These are phyloP conservation scores for Melanchra persicariae DNA, from an alignment of 2,888 invertebrate genomes.

Conservation along the genomic window DNA sequence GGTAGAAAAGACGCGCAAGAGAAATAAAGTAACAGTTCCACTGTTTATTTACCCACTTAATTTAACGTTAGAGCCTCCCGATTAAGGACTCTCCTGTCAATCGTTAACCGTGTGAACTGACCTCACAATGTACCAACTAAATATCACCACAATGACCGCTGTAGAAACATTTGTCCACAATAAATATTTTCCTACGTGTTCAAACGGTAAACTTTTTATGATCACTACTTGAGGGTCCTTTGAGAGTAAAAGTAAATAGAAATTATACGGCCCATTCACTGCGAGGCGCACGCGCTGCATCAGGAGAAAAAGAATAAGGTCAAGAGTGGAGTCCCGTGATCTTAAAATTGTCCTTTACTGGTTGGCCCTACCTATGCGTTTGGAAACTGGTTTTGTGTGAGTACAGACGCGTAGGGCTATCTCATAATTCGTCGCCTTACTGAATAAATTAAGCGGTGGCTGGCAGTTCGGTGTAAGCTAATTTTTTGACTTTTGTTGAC, in stretches of 20 bases:
- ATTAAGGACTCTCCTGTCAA: constrained; percentile 57
- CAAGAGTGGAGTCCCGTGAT: constrained; percentile 68
- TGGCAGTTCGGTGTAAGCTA: constrained; percentile 30
- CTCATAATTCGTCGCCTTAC: constrained; percentile 19
- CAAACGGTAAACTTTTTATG: constrained; percentile 81
- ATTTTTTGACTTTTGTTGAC: constrained; percentile 45
- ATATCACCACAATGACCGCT: constrained; percentile 69
- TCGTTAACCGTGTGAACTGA: constrained; percentile 64
- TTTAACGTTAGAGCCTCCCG: constrained; percentile 47
- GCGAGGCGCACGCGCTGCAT: constrained; percentile 78
- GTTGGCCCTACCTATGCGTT: constrained; percentile 57
- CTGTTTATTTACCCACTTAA: constrained; percentile 57
- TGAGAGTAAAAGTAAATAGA: constrained; percentile 86
- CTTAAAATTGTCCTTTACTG: constrained; percentile 70
- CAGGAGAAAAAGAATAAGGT: constrained; percentile 69
- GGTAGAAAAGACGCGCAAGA: neutral
- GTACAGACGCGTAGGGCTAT: constrained; percentile 23
- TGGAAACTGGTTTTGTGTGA: constrained; percentile 54
- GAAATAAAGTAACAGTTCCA: constrained; percentile 34
- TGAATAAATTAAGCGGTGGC: constrained; percentile 61
- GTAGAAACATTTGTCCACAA: constrained; percentile 79
- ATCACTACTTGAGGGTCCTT: constrained; percentile 81
- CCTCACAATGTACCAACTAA: constrained; percentile 73
- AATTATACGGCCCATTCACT: constrained; percentile 87
- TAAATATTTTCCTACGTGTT: constrained; percentile 79